These are phyloP conservation scores for Paracanthobrama guichenoti DNA, from an alignment of 2,113 vertebrate species.

Conservation along the genomic window DNA sequence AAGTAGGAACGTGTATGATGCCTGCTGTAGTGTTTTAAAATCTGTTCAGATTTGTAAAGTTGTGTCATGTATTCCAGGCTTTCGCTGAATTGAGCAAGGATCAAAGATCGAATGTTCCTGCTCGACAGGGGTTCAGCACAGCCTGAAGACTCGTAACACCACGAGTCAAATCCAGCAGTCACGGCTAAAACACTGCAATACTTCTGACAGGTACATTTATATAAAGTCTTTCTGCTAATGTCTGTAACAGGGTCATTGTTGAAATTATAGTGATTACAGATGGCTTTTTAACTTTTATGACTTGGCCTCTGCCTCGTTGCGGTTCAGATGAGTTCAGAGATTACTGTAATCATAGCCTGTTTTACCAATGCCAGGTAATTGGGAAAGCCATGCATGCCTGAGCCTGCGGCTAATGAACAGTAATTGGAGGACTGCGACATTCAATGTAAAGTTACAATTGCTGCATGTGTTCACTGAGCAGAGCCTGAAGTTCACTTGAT, in stretches of 20 bases:
- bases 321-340: slow-evolving; percentile 51
- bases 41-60: background rate
- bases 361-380: slow-evolving; percentile 54
- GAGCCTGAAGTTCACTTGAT: background rate
- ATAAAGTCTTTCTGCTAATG: slow-evolving; percentile 55
- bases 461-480: background rate
- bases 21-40: no score
- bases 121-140: slow-evolving; percentile 23
- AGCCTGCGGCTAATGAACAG: slow-evolving; percentile 44
- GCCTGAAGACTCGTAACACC: background rate
- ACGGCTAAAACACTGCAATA: slow-evolving; percentile 43
- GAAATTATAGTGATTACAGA: slow-evolving; percentile 59
- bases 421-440: slow-evolving; percentile 44
- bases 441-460: background rate
- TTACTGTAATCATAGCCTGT: slow-evolving; percentile 47
- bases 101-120: background rate
- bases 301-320: slow-evolving; percentile 36
- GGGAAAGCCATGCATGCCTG: slow-evolving; percentile 43
- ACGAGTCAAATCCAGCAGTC: slow-evolving; percentile 48
- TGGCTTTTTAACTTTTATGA: slow-evolving; percentile 60
- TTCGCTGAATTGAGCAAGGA: background rate
- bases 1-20: no score
- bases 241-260: slow-evolving; percentile 53
- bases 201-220: slow-evolving; percentile 54
- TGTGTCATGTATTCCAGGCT: background rate